Base-by-base conservation (phyloP, 2,797 vertebrate genomes). In the Urosaurus nigricauda region DNA sequence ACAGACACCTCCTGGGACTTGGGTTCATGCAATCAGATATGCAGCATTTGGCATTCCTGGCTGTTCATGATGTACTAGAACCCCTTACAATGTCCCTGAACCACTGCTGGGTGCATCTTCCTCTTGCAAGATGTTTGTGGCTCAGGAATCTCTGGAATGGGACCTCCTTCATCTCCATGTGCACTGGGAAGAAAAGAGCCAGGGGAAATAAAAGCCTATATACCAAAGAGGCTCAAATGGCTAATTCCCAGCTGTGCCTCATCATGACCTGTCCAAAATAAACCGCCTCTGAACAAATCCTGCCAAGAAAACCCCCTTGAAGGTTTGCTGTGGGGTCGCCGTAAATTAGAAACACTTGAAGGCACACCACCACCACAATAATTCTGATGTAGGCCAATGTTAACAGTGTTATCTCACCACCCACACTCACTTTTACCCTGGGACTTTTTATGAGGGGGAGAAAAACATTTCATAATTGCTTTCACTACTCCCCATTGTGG, bases 111-210 rank as follows among this genome's bases (percentile, higher is more conserved):
- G 16, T 2, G 37, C 70, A 51, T 87, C 75, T 79, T 79, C 51
- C 14, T 83, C 78, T 65, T 32, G 60, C 12, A 29, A 35, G 37
- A 74, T 65, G 32, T 74, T 85, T 74, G 40, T 37, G 14, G n/a
- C 35, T 75, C 40, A 82, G 58, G 78, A 75, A 86, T 89, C 79
- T 65, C 2, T 40, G 79, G 88, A 82, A 86, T 86, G 84, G 43
- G 58, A 35, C 79, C 88, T 71, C 58, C 74, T 4, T 70, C 35
- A 58, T 47, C 5, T 47, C 37, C 68, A 53, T 53, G 35, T 58
- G 37, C 43, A 37, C 51, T 35, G 53, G 19, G 51, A 35, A 65
- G 26, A 79, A 79, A 40, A 60, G 32, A 73, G 51, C 65, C 65
- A n/a, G 53, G 3, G 29, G 60, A 51, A 65, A 56, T 37, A 56